These are phyloP conservation scores for Pectinophora gossypiella DNA, from an alignment of 1,140 invertebrate genomes.

Conservation along the genomic window DNA sequence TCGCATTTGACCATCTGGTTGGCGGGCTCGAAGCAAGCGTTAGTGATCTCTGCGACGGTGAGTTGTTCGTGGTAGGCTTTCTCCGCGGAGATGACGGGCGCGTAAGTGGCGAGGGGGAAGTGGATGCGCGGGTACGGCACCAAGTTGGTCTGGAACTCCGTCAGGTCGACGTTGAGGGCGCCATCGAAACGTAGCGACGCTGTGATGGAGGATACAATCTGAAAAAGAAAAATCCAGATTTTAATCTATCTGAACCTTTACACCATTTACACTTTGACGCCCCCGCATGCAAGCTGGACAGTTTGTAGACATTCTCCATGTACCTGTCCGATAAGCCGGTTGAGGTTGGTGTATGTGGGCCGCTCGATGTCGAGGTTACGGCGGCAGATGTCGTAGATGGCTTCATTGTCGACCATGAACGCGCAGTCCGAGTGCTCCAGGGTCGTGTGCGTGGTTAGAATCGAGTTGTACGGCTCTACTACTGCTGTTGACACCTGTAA, in stretches of 20 bases:
- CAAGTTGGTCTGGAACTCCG: constrained; percentile 93
- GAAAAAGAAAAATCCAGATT: no score
- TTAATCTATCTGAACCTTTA: no score
- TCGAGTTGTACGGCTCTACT: constrained; percentile 90
- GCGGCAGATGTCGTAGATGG: constrained; percentile 93
- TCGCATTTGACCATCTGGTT: constrained; percentile 93
- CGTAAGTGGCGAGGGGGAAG: constrained; percentile 87
- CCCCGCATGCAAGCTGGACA: no score
- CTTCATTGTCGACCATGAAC: constrained; percentile 93
- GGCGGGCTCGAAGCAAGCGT: constrained; percentile 87
- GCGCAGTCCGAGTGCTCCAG: constrained; percentile 88
- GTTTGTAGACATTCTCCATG: no score
- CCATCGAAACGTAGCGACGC: constrained; percentile 92
- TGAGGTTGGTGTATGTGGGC: constrained; percentile 87
- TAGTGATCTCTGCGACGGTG: constrained; percentile 87
- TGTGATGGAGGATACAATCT: constrained; percentile 90
- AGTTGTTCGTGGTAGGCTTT: constrained; percentile 89
- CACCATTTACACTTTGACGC: no score
- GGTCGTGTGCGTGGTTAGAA: constrained; percentile 87
- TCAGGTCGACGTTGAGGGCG: constrained; percentile 91
- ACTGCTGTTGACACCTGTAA: constrained; percentile 84
- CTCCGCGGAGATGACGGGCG: constrained; percentile 86
- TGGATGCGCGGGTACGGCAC: constrained; percentile 90
- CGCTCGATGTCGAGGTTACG: constrained; percentile 91
- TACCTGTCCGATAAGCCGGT: constrained; percentile 88